Base-by-base conservation (phyloP, 1,140 invertebrate genomes). In the Akabosia matsudoensis region DNA sequence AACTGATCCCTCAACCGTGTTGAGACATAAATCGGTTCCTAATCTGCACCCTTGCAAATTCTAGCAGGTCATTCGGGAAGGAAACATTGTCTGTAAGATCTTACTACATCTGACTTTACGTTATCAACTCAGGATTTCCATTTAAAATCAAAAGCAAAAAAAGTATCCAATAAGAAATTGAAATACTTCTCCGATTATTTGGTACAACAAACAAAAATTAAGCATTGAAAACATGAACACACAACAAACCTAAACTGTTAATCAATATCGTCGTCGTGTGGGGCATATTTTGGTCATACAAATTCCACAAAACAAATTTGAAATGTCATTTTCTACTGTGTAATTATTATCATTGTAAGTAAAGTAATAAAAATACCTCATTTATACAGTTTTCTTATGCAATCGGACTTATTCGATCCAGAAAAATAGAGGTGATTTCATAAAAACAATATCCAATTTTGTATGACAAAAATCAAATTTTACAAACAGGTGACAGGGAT, bases 371-470 rank as follows among this genome's bases (percentile, higher is more conserved):
- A n/a, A n/a, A 56, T 56, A 56, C 54, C 54, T 45, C 54, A 56
- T 56, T 56, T 24, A 56, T 56, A 33, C 64, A 70, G n/a, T 70
- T 28, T 31, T 70, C 13, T 31, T 28, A 70, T 70, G n/a, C 33
- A 33, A 33, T 70, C 28, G 64, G 28, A 31, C 64, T 31, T 33
- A 31, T 28, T 26, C 28, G 31, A 33, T 18, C 33, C 22, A 24
- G 54, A 31, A 70, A 64, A 64, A 70, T 26, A 70, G 33, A 70
- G 33, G 33, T 13, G 33, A 70, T 70, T 31, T 31, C 24, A 74
- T 74, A 26, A 77, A 18, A 33, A 28, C 26, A 34, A 77, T 73
- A 77, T 74, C 70, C 76, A 77, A 77, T 71, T 77, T 77, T 77
- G 73, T 77, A 77, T 77, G 73, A 71, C 56, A 70, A 76, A 52